Evolutionary conservation across 2,888 invertebrate genomes (phyloP).

Genomic region (Drosophila colorata): DNA sequence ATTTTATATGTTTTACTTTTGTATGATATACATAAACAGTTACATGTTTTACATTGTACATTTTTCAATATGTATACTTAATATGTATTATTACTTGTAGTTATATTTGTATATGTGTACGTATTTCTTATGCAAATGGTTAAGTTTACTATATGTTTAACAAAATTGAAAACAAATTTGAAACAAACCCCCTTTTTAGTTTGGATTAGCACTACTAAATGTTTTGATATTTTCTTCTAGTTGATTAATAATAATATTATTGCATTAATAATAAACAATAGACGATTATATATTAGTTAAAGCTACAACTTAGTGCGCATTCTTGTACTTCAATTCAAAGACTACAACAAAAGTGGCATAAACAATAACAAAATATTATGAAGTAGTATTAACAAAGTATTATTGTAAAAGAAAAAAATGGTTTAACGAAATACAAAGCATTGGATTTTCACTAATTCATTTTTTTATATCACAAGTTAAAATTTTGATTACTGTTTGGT

Average conservation of each 20-base stretch:
- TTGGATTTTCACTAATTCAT: constrained; percentile 58
- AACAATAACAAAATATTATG: constrained; percentile 57
- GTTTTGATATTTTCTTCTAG: constrained; percentile 34
- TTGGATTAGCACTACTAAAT: constrained; percentile 49
- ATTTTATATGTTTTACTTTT: constrained; percentile 61
- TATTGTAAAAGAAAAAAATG: constrained; percentile 23
- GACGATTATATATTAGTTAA: constrained; percentile 66
- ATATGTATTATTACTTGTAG: constrained; percentile 62
- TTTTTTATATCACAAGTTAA: constrained; percentile 83
- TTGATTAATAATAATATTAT: constrained; percentile 55
- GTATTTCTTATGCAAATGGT: constrained; percentile 58
- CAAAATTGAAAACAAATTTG: constrained; percentile 53
- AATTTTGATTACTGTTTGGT: constrained; percentile 84
- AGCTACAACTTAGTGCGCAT: constrained; percentile 78
- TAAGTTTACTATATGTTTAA: constrained; percentile 61
- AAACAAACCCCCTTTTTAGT: constrained; percentile 56
- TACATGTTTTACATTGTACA: constrained; percentile 80
- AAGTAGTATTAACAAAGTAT: constrained; percentile 40
- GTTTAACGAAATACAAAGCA: constrained; percentile 54
- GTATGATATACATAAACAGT: constrained; percentile 72
- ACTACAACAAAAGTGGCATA: constrained; percentile 52
- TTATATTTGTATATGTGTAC: constrained; percentile 62
- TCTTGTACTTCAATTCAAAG: constrained; percentile 70
- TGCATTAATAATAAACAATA: constrained; percentile 58
- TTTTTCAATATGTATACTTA: constrained; percentile 71